These are phyloP conservation scores for Hassar affinis DNA, from an alignment of 2,113 vertebrate species.

Conservation along the genomic window DNA sequence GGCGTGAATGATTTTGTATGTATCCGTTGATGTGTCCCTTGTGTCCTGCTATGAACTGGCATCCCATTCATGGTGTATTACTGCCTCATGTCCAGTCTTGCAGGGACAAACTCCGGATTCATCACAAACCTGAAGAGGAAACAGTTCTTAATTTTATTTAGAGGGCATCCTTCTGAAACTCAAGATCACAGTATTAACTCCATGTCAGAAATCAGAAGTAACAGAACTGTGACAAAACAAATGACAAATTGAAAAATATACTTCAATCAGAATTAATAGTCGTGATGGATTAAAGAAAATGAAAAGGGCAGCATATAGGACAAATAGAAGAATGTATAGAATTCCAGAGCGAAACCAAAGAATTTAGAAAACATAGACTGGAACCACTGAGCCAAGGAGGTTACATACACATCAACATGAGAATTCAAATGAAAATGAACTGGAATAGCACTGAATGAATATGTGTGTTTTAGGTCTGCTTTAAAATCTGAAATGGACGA, in stretches of 20 bases:
- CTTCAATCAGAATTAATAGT: not conserved
- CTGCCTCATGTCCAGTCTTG: not conserved
- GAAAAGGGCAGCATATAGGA: not conserved
- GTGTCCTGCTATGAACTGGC: not conserved
- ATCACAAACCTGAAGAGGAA: not conserved
- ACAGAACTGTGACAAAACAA: not conserved
- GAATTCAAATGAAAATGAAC: not conserved
- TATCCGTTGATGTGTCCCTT: not conserved
- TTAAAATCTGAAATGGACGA: not conserved
- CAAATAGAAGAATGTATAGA: not conserved
- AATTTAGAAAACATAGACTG: not conserved
- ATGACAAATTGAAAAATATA: not conserved
- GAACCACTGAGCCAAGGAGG: too few relatives aligned
- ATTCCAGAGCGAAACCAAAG: not conserved
- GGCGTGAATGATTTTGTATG: not conserved
- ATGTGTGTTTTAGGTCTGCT: not conserved
- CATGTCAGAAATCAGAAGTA: not conserved
- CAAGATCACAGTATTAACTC: not conserved
- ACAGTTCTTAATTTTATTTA: not conserved
- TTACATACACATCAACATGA: not conserved
- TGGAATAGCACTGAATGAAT: not conserved
- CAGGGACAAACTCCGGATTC: not conserved
- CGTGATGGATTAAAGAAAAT: not conserved
- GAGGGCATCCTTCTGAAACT: not conserved
- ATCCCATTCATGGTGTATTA: not conserved